phyloP scores from a whole-genome alignment of 2,888 invertebrate genomes.

The Stenoptilia bipunctidactyla region DNA sequence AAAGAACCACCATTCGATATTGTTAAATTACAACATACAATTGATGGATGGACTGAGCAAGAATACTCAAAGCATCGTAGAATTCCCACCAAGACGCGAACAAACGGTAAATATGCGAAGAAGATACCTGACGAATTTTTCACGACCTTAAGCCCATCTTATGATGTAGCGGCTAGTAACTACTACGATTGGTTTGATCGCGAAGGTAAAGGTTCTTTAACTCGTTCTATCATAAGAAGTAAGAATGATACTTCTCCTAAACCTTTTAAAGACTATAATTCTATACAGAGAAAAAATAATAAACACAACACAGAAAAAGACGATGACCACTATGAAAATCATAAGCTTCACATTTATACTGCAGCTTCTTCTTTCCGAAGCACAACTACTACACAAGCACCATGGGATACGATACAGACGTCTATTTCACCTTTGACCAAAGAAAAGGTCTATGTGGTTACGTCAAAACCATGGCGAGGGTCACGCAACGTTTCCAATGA shows the following conservation, averaged over 20 bases:
- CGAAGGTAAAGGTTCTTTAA: slow-evolving; percentile 58
- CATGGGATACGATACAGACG: slow-evolving; percentile 78
- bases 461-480: slow-evolving; percentile 76
- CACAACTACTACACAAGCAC: slow-evolving; percentile 51
- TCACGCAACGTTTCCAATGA: slow-evolving; percentile 30
- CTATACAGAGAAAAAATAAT: slow-evolving; percentile 38
- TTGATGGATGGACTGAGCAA: slow-evolving; percentile 88
- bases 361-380: slow-evolving; percentile 51
- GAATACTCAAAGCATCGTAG: slow-evolving; percentile 73
- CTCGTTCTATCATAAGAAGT: slow-evolving; percentile 31
- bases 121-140: slow-evolving; percentile 84
- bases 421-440: slow-evolving; percentile 82
- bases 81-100: slow-evolving; percentile 59
- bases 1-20: slow-evolving; percentile 77
- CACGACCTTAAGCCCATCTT: slow-evolving; percentile 69
- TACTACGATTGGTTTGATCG: slow-evolving; percentile 54
- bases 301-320: slow-evolving; percentile 31
- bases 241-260: slow-evolving; percentile 22
- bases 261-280: slow-evolving; percentile 41
- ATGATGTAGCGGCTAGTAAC: slow-evolving; percentile 26
- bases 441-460: slow-evolving; percentile 87
- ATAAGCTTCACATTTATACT: slow-evolving; percentile 50
- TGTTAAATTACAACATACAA: slow-evolving; percentile 82
- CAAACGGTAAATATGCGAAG: slow-evolving; percentile 75
- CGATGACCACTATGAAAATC: slow-evolving; percentile 29